These are phyloP conservation scores for Pholis gunnellus DNA, from an alignment of 2,113 vertebrate genomes.

Conservation along the genomic window DNA sequence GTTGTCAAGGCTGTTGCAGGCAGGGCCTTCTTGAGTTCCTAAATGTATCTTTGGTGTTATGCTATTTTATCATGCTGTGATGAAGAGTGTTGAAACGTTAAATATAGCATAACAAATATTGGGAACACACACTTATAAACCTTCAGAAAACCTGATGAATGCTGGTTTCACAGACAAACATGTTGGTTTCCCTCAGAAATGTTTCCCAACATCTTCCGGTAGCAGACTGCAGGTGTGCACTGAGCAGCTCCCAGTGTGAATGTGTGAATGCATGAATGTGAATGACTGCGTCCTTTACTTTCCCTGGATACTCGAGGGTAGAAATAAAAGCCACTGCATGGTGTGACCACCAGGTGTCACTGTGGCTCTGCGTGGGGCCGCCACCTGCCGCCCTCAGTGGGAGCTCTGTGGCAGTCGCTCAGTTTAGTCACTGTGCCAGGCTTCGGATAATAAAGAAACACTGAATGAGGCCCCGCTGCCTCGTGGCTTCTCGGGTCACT, in stretches of 20 bases:
- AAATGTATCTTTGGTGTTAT: not conserved
- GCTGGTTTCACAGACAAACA: not conserved
- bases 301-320: conserved; percentile 45
- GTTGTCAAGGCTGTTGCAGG: not conserved
- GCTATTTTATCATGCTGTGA: not conserved
- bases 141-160: not conserved
- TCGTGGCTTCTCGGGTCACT: not conserved
- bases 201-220: not conserved
- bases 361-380: not conserved
- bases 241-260: not conserved
- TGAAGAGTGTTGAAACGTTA: not conserved
- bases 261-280: not conserved
- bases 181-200: not conserved
- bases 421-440: conserved; percentile 34
- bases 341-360: conserved; percentile 56
- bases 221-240: not conserved
- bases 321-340: not conserved
- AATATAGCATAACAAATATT: too few species aligned
- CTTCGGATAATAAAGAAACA: conserved; percentile 7
- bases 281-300: not conserved
- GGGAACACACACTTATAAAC: not conserved
- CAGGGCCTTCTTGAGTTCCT: not conserved
- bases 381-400: not conserved
- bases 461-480: conserved; percentile 22
- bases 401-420: not conserved